Conservation (phyloP, 64 coral and sea anemone genomes). For the Dendronephthya gigantea region DNA sequence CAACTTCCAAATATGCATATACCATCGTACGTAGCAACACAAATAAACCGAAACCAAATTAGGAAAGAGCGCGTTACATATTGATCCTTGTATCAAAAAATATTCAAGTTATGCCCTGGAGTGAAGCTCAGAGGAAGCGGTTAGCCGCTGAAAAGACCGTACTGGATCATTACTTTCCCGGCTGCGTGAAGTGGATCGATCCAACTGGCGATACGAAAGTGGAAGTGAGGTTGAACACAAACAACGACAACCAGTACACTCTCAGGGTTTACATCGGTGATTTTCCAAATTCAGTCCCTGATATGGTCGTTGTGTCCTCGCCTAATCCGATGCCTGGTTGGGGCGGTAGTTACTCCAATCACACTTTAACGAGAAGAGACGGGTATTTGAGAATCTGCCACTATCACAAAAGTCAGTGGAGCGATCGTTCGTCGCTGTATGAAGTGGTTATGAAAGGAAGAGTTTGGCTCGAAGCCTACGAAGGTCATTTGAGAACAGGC, state of each 20-base stretch:
- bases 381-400: no score
- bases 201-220: conserved; percentile 64
- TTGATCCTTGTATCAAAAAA: no score
- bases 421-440: not conserved
- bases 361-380: no score
- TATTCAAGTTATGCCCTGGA: conserved; percentile 43
- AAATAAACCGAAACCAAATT: no score
- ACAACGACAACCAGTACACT: conserved; percentile 34
- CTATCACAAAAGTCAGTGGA: not conserved
- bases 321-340: not conserved
- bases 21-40: no score
- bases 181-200: conserved; percentile 42
- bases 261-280: not conserved
- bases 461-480: no score
- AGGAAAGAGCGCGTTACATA: no score
- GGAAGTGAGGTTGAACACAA: conserved; percentile 27
- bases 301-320: conserved; percentile 6
- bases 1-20: no score
- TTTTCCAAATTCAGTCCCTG: conserved; percentile 33
- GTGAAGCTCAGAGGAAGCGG: not conserved
- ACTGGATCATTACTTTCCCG: conserved; percentile 26
- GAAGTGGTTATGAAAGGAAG: conserved; percentile 32
- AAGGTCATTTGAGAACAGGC: no score
- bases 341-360: not conserved
- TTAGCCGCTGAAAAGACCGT: conserved; percentile 22